These are phyloP conservation scores for Drosophila busckii DNA, from an alignment of 1,140 invertebrate genomes.

Conservation along the genomic window DNA sequence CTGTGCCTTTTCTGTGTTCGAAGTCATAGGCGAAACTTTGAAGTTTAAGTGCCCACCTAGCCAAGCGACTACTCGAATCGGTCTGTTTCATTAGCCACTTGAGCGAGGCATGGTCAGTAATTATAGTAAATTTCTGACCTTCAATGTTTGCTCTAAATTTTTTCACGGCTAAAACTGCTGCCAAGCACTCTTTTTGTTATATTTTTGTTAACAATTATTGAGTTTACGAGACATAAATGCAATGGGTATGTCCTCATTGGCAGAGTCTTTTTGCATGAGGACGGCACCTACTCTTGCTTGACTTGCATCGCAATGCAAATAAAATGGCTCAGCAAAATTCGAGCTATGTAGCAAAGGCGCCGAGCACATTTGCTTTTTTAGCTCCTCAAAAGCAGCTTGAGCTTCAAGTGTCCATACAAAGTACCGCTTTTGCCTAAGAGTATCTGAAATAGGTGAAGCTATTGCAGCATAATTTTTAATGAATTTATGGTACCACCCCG, in stretches of 20 bases:
- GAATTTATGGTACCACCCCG: no score
- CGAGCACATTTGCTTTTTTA: neutral
- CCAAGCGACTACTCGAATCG: neutral
- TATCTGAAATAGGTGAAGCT: no score
- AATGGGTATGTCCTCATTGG: no score
- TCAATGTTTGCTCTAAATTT: neutral
- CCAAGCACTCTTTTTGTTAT: neutral
- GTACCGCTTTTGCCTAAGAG: no score
- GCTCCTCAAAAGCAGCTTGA: neutral
- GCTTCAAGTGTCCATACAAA: no score
- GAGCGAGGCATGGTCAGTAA: slow-evolving; percentile 1
- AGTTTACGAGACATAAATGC: neutral
- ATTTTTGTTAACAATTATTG: neutral
- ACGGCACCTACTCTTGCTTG: neutral
- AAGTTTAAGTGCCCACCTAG: neutral
- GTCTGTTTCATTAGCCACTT: slow-evolving; percentile 1
- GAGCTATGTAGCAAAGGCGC: neutral
- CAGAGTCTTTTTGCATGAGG: neutral
- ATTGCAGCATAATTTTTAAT: neutral
- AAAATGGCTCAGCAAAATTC: neutral
- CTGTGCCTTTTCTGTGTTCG: neutral
- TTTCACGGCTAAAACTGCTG: neutral
- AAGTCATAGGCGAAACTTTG: neutral
- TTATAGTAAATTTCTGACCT: neutral
- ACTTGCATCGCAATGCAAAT: neutral